A percentile compares a stretch with the other conserved stretches of the same genome.
Conservation (phyloP, 1,140 invertebrate species). For the Drosophila bocqueti region DNA sequence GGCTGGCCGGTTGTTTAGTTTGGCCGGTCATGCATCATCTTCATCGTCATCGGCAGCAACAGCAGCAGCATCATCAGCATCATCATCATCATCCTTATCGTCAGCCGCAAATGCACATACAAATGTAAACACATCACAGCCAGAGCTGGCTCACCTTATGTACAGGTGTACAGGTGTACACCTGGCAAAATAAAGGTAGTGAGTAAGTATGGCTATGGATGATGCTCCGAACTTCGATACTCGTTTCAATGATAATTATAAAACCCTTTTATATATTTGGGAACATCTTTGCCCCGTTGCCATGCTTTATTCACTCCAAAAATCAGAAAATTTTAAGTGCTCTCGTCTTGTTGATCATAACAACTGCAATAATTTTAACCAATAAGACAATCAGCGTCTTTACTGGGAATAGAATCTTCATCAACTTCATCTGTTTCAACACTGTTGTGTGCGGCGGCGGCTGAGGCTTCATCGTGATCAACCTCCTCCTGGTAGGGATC, state of each 20-base stretch:
- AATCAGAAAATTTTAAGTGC: neutral
- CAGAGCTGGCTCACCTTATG: constrained; percentile 28
- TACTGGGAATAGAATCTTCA: constrained; percentile 51
- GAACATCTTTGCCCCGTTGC: neutral
- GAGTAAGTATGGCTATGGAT: too few relatives aligned
- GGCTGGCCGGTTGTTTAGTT: constrained; percentile 42
- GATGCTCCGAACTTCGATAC: too few relatives aligned
- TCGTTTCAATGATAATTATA: too few relatives aligned
- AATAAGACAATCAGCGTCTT: constrained; percentile 61
- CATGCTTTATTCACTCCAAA: neutral
- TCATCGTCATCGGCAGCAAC: constrained; percentile 15
- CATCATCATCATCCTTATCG: neutral
- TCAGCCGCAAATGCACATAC: constrained; percentile 35
- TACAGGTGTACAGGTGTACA: constrained; percentile 43
- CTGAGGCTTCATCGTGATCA: constrained; percentile 56
- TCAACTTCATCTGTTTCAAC: constrained; percentile 21
- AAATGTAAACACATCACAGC: constrained; percentile 51
- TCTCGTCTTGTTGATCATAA: constrained; percentile 9
- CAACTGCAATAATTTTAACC: constrained; percentile 47
- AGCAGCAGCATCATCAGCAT: neutral
- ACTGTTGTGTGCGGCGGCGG: neutral
- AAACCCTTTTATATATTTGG: too few relatives aligned
- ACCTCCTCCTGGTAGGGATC: constrained; percentile 86
- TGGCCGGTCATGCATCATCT: constrained; percentile 42
- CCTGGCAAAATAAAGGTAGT: neutral